phyloP scores from a whole-genome alignment of 2,797 vertebrate species.

The Pseudochromis fuscus region DNA sequence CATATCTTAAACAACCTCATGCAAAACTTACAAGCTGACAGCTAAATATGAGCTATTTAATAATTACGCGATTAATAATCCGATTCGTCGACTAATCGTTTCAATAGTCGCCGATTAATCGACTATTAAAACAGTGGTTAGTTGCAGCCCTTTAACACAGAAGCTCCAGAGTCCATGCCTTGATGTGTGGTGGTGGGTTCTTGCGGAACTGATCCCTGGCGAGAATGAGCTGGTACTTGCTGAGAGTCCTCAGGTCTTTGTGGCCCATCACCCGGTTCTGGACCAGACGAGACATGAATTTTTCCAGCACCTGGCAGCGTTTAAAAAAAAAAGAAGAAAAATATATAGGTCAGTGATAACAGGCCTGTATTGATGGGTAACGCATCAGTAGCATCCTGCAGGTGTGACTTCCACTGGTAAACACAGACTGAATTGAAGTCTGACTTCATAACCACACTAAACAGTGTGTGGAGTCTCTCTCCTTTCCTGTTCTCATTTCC shows the following conservation, averaged over 20 bases:
- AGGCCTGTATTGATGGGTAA: slow-evolving; percentile 11
- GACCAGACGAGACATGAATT: slow-evolving; percentile 90
- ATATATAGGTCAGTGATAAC: slow-evolving; percentile 32
- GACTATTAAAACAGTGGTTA: too few species aligned
- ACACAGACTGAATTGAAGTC: slow-evolving; percentile 35
- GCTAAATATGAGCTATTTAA: too few species aligned
- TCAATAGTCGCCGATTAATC: too few species aligned
- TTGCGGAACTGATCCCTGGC: slow-evolving; percentile 94
- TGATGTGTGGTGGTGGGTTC: slow-evolving; percentile 87
- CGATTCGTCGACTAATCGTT: too few species aligned
- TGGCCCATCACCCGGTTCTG: slow-evolving; percentile 85
- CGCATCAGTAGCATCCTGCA: slow-evolving; percentile 1
- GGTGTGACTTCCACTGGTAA: not conserved
- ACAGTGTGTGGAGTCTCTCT: slow-evolving; percentile 22
- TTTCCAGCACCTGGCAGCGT: slow-evolving; percentile 90
- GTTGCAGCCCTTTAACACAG: too few species aligned
- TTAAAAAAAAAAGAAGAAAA: slow-evolving; percentile 16
- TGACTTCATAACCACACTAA: slow-evolving; percentile 25
- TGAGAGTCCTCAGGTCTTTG: slow-evolving; percentile 88
- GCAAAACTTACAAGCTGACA: too few species aligned
- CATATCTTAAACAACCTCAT: too few species aligned
- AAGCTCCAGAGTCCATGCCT: slow-evolving; percentile 64
- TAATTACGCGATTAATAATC: too few species aligned
- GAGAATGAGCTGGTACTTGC: slow-evolving; percentile 95
- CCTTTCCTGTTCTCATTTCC: slow-evolving; percentile 51